Evolutionary conservation across 2,113 vertebrate genomes (phyloP).

Genomic region (Cryptomyrus ogoouensis): DNA sequence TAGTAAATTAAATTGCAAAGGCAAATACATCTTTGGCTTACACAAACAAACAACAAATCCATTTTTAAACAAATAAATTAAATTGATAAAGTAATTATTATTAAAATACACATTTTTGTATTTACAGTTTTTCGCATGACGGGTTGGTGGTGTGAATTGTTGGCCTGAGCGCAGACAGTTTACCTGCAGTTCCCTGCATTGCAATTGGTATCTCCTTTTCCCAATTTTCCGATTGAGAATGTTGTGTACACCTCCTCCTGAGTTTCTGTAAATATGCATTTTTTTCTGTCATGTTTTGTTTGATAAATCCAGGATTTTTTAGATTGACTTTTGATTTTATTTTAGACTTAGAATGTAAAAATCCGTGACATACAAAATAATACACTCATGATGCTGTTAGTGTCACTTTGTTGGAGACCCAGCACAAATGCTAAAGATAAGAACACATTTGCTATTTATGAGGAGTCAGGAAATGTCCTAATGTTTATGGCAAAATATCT

Average conservation of each 20-base stretch:
- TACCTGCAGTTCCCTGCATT: not conserved
- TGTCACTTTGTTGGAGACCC: not conserved
- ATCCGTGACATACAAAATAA: not conserved
- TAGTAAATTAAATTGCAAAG: not conserved
- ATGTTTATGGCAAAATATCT: not conserved
- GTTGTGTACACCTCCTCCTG: not conserved
- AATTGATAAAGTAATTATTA: not conserved
- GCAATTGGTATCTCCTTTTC: not conserved
- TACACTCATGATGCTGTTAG: not conserved
- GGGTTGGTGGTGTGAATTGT: not conserved
- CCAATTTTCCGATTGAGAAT: not conserved
- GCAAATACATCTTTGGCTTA: not conserved
- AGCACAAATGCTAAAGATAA: not conserved
- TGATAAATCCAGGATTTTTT: not conserved
- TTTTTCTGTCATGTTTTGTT: not conserved
- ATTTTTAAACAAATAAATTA: not conserved
- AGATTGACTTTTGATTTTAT: not conserved
- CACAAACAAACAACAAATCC: not conserved
- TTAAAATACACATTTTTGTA: not conserved
- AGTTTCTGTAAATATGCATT: not conserved
- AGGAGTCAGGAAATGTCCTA: not conserved
- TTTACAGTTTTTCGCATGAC: not conserved
- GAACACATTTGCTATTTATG: not conserved
- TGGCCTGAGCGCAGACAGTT: not conserved
- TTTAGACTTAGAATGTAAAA: not conserved